phyloP scores from a whole-genome alignment of 1,140 invertebrate genomes.

The Galendromus occidentalis region DNA sequence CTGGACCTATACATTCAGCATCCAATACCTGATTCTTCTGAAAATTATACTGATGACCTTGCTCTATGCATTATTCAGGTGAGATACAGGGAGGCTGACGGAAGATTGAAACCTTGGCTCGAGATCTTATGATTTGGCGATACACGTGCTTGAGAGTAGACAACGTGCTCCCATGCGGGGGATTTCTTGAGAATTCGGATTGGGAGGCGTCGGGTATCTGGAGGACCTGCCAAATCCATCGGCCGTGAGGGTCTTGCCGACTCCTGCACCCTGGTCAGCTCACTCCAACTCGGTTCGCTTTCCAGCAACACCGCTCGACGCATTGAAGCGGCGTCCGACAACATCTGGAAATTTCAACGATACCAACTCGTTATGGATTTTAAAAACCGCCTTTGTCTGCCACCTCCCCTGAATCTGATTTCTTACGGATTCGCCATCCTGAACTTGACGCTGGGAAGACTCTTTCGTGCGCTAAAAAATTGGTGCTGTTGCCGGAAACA shows the following conservation, averaged over 20 bases:
- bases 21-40: conserved; percentile 30
- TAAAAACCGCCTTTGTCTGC: conserved; percentile 25
- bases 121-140: no score
- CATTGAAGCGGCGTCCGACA: conserved; percentile 26
- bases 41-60: conserved; percentile 31
- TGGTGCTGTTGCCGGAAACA: neutral
- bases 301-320: conserved; percentile 27
- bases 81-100: conserved; percentile 17
- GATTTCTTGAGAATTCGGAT: no score
- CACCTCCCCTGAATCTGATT: conserved; percentile 25
- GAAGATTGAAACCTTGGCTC: no score
- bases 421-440: conserved; percentile 19
- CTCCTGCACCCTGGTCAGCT: no score
- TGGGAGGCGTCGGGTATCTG: no score
- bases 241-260: no score
- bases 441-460: conserved; percentile 12
- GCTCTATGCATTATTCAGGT: conserved; percentile 32
- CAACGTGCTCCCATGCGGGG: no score
- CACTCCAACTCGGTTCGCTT: neutral
- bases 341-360: conserved; percentile 32
- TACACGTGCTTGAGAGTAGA: no score
- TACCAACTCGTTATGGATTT: conserved; percentile 32
- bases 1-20: conserved; percentile 27
- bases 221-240: no score
- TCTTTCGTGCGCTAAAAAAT: neutral